Evolutionary conservation across 2,888 invertebrate genomes (phyloP).

Genomic region (Caenorhabditis doughertyi): DNA sequence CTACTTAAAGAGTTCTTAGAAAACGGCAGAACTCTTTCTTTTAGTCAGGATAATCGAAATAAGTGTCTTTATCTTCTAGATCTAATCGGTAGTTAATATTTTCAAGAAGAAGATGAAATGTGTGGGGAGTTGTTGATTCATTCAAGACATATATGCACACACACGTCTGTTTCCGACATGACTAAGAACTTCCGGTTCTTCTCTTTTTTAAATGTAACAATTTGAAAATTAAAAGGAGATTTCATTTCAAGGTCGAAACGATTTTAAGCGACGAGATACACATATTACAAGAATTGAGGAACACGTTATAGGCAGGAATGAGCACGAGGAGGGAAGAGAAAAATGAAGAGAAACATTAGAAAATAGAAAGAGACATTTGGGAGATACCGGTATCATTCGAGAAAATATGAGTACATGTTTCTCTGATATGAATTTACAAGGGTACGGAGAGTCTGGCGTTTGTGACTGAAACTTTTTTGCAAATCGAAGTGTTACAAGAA

Average conservation of each 20-base stretch:
- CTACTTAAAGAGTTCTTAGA: slow-evolving; percentile 6
- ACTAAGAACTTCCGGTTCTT: slow-evolving; percentile 40
- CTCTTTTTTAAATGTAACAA: background rate
- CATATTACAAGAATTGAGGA: slow-evolving; percentile 8
- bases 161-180: slow-evolving; percentile 49
- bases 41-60: slow-evolving; percentile 12
- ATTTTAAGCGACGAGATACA: slow-evolving; percentile 16
- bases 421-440: slow-evolving; percentile 21
- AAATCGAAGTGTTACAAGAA: slow-evolving; percentile 61
- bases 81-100: slow-evolving; percentile 35
- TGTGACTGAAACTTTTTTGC: slow-evolving; percentile 64
- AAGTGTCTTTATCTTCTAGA: background rate
- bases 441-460: slow-evolving; percentile 71
- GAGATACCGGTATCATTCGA: slow-evolving; percentile 1
- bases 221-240: background rate
- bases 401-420: background rate
- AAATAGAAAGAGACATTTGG: slow-evolving; percentile 16
- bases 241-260: background rate
- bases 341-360: background rate
- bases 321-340: slow-evolving; percentile 16
- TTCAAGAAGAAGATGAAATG: background rate
- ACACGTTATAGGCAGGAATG: slow-evolving; percentile 45
- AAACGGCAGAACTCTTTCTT: slow-evolving; percentile 5
- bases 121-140: slow-evolving; percentile 32
- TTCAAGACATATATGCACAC: slow-evolving; percentile 8